Evolutionary conservation across 2,888 invertebrate species (phyloP).

Genomic region (Caenorhabditis plicata): DNA sequence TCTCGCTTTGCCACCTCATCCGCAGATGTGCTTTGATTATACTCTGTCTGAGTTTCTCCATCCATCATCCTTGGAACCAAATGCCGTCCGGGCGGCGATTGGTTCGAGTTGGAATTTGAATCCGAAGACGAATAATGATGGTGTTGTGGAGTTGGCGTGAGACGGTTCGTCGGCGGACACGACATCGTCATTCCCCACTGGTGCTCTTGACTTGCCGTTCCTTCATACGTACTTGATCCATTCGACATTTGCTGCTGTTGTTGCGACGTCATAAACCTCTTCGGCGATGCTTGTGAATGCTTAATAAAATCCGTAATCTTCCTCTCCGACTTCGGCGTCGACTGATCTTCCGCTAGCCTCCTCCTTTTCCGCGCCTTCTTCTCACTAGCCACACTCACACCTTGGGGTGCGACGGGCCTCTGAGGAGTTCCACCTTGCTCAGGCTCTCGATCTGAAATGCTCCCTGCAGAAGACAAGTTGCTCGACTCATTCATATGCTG

Average conservation of each 20-base stretch:
- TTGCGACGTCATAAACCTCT: slow-evolving; percentile 6
- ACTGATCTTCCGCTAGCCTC: slow-evolving; percentile 21
- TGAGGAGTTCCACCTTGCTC: slow-evolving; percentile 35
- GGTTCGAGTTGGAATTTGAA: slow-evolving; percentile 47
- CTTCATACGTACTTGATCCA: slow-evolving; percentile 20
- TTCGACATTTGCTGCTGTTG: slow-evolving; percentile 11
- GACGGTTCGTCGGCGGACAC: too few species aligned
- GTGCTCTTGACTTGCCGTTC: slow-evolving; percentile 1
- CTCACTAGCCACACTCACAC: slow-evolving; percentile 13
- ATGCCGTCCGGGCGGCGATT: slow-evolving; percentile 30
- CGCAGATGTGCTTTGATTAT: not conserved
- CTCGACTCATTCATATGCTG: slow-evolving; percentile 38
- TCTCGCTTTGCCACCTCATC: slow-evolving; percentile 44
- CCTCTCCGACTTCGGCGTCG: slow-evolving; percentile 45
- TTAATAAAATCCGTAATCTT: slow-evolving; percentile 51
- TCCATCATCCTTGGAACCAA: slow-evolving; percentile 14
- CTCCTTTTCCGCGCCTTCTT: slow-evolving; percentile 41
- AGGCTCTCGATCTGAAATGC: slow-evolving; percentile 41
- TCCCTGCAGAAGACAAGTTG: slow-evolving; percentile 52
- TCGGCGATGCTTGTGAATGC: slow-evolving; percentile 28
- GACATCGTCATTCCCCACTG: slow-evolving; percentile 27
- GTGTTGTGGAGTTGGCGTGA: slow-evolving; percentile 27
- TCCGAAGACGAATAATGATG: slow-evolving; percentile 36
- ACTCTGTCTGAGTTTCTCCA: slow-evolving; percentile 34
- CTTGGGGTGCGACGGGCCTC: slow-evolving; percentile 16